phyloP scores from a whole-genome alignment of 1,140 invertebrate genomes.

The Drosophila equinoxialis region DNA sequence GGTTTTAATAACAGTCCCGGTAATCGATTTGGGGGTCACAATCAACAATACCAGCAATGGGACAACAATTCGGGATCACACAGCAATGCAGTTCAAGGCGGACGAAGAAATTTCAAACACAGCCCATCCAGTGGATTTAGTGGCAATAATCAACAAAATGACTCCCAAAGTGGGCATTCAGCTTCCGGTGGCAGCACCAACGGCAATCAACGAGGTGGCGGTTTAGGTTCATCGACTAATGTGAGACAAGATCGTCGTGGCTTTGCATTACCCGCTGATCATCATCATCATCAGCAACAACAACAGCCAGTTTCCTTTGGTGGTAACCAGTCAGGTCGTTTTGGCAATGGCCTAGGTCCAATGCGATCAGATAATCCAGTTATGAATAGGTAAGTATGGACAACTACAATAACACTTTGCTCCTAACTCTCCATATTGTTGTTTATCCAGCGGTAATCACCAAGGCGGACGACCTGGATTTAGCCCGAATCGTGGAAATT shows the following conservation, averaged over 20 bases:
- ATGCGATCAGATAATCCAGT: slow-evolving; percentile 38
- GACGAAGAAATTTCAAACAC: slow-evolving; percentile 42
- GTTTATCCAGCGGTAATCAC: slow-evolving; percentile 29
- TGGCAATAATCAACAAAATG: slow-evolving; percentile 45
- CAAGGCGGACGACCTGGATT: slow-evolving; percentile 81
- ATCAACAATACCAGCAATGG: slow-evolving; percentile 41
- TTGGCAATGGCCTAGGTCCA: slow-evolving; percentile 49
- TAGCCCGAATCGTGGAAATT: slow-evolving; percentile 67
- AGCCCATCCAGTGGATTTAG: slow-evolving; percentile 46
- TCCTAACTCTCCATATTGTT: not conserved
- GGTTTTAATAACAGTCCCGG: slow-evolving; percentile 15
- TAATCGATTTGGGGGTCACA: slow-evolving; percentile 37
- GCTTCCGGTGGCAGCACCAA: slow-evolving; percentile 11
- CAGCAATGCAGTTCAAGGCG: slow-evolving; percentile 10
- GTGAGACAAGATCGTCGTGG: slow-evolving; percentile 69
- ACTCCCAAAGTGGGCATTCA: slow-evolving; percentile 41
- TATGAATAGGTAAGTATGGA: slow-evolving; percentile 41
- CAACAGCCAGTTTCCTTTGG: slow-evolving; percentile 55
- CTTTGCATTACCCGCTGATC: slow-evolving; percentile 65
- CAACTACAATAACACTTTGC: not conserved
- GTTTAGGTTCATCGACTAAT: slow-evolving; percentile 19
- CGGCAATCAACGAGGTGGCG: slow-evolving; percentile 32
- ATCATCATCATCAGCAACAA: slow-evolving; percentile 49
- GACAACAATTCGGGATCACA: slow-evolving; percentile 37
- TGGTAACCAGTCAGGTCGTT: slow-evolving; percentile 44